Conservation (phyloP, 2,797 vertebrate species). For the Cyclopterus lumpus region DNA sequence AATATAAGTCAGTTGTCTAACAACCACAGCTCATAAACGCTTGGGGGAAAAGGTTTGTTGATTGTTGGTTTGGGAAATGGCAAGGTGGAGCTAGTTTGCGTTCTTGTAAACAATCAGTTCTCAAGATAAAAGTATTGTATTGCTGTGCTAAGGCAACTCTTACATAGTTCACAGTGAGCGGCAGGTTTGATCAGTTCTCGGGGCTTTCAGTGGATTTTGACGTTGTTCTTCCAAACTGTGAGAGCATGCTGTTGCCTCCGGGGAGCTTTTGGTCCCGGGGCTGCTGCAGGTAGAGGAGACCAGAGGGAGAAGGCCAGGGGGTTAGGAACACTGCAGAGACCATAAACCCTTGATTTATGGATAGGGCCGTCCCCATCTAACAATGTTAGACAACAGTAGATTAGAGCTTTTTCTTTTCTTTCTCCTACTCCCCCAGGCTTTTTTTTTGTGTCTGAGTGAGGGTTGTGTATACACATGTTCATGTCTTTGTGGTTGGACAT, state of each 20-base stretch:
- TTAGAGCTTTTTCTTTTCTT: slow-evolving; percentile 41
- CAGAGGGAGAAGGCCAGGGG: slow-evolving; percentile 55
- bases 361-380: slow-evolving; percentile 43
- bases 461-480: slow-evolving; percentile 34
- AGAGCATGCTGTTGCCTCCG: slow-evolving; percentile 46
- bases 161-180: slow-evolving; percentile 12
- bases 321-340: slow-evolving; percentile 57
- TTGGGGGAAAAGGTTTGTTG: slow-evolving; percentile 10
- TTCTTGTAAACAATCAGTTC: not conserved
- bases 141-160: not conserved
- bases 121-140: not conserved
- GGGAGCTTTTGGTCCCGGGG: slow-evolving; percentile 51
- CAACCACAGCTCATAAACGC: slow-evolving; percentile 32
- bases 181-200: slow-evolving; percentile 45
- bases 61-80: slow-evolving; percentile 3
- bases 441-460: slow-evolving; percentile 19
- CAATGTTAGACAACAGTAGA: slow-evolving; percentile 51
- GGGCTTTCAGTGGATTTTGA: slow-evolving; percentile 31
- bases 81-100: not conserved
- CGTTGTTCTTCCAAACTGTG: slow-evolving; percentile 39
- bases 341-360: slow-evolving; percentile 76
- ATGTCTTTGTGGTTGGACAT: slow-evolving; percentile 22
- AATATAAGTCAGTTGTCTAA: slow-evolving; percentile 33
- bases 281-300: slow-evolving; percentile 36
- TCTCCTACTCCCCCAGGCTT: slow-evolving; percentile 11